phyloP scores from a whole-genome alignment of 2,797 vertebrate genomes.

The Ficedula albicollis region DNA sequence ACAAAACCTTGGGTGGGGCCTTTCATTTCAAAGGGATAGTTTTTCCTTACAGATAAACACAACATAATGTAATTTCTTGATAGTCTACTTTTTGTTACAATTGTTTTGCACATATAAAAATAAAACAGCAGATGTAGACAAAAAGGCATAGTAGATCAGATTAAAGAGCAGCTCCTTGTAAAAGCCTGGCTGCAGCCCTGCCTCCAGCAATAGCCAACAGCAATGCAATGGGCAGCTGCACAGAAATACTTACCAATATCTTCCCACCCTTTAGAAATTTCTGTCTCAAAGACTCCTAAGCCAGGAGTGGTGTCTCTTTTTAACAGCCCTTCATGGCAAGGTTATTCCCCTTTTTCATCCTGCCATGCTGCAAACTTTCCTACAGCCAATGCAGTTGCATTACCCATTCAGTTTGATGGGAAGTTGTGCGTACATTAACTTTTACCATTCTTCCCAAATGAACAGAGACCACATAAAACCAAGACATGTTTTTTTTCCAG shows the following conservation, averaged over 20 bases:
- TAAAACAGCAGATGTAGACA: background rate
- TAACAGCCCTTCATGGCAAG: background rate
- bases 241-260: background rate
- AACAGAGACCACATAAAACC: background rate
- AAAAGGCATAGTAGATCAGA: background rate
- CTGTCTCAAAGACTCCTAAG: background rate
- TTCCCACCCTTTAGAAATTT: background rate
- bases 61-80: background rate
- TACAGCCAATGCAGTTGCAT: background rate
- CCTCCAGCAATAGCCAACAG: background rate
- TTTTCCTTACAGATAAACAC: background rate
- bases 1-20: background rate
- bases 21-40: background rate
- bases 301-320: background rate
- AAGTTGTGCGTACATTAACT: background rate
- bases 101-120: background rate
- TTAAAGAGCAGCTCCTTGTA: background rate
- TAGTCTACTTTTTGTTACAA: background rate
- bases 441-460: background rate
- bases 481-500: background rate
- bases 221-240: background rate
- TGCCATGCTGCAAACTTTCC: background rate
- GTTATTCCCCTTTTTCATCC: background rate
- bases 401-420: background rate
- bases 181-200: background rate